Evolutionary conservation across 2,797 vertebrate species (phyloP).

Genomic region (Ctenochaetus hawaiiensis): DNA sequence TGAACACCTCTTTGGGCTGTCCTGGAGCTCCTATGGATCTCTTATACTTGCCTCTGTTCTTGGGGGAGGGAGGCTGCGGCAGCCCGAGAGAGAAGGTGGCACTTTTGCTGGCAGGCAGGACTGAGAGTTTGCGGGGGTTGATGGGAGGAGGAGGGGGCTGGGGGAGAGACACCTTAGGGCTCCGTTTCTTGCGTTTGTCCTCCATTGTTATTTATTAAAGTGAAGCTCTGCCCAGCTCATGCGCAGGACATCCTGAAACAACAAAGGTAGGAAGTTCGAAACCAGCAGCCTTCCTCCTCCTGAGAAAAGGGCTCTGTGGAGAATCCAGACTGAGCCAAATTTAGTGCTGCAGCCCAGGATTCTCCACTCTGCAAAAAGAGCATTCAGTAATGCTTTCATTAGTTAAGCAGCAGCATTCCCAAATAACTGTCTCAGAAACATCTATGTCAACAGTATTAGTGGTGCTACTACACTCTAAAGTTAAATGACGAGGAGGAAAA

Average conservation of each 20-base stretch:
- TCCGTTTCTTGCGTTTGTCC: slow-evolving; percentile 94
- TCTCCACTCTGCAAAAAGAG: slow-evolving; percentile 27
- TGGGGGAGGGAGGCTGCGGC: slow-evolving; percentile 93
- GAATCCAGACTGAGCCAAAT: slow-evolving; percentile 39
- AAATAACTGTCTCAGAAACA: slow-evolving; percentile 16
- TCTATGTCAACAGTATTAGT: neutral
- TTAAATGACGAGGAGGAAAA: neutral
- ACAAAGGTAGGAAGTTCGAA: slow-evolving; percentile 68
- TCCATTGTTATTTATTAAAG: slow-evolving; percentile 85
- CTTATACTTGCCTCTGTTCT: slow-evolving; percentile 91
- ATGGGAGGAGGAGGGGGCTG: slow-evolving; percentile 87
- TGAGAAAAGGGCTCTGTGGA: slow-evolving; percentile 8
- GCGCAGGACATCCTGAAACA: slow-evolving; percentile 61
- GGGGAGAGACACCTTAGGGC: slow-evolving; percentile 90
- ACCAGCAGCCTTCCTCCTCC: slow-evolving; percentile 30
- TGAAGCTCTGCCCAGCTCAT: slow-evolving; percentile 3
- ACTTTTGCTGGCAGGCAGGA: slow-evolving; percentile 93
- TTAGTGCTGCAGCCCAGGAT: slow-evolving; percentile 40
- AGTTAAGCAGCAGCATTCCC: slow-evolving; percentile 2
- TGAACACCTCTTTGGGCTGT: slow-evolving; percentile 82
- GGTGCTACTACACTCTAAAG: neutral
- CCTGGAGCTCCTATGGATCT: slow-evolving; percentile 87
- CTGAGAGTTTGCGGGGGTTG: slow-evolving; percentile 89
- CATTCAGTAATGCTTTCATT: slow-evolving; percentile 24
- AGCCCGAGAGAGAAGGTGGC: slow-evolving; percentile 91